Evolutionary conservation across 2,113 vertebrate genomes (phyloP), one percentile per base, ranked within the genome.

Genomic region (Bubo blakistoni): DNA sequence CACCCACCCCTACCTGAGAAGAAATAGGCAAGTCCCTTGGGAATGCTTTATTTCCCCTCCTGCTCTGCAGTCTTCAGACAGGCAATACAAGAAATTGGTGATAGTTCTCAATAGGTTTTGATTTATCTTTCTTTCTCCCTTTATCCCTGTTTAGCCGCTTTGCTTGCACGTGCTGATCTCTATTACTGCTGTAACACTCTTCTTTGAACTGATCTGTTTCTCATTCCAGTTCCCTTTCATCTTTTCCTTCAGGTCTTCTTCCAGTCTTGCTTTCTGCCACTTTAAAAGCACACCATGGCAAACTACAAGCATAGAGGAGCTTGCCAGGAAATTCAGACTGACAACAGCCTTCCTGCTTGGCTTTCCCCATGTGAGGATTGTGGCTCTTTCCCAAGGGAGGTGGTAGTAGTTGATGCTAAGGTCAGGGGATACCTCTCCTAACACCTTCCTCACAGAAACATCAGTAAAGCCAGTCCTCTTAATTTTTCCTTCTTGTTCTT

Each of bases 101-200:
- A 16, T 59, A 83, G 40, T n/a, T 67, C 47, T 46, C 38, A 11
- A 13, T 26, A 30, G 6, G 40, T 42, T 93, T 89, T 81, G 5
- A 15, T 52, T 32, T 59, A 9, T 72, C 5, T 81, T 84, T 26
- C 7, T 5, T 4, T 65, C 47, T 38, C 12, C 25, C 27, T 63
- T 67, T 65, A 19, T 49, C 34, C 25, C 10, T 63, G 1, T 62
- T 80, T 49, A 30, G 13, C 9, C 21, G 4, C 27, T n/a, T 44
- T 15, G 5, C 38, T 88, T 36, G 13, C 40, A 24, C 59, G 8
- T 0, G 12, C 38, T 47, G 16, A 51, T 82, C 10, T 26, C 30
- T 30, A 6, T 80, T 70, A 24, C 19, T 57, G 11, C 24, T 3
- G 0, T 47, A 84, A 47, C 0, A 2, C 7, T 19, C 32, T 36